Base-by-base conservation (phyloP, 2,113 vertebrate species). In the Elachura formosa region DNA sequence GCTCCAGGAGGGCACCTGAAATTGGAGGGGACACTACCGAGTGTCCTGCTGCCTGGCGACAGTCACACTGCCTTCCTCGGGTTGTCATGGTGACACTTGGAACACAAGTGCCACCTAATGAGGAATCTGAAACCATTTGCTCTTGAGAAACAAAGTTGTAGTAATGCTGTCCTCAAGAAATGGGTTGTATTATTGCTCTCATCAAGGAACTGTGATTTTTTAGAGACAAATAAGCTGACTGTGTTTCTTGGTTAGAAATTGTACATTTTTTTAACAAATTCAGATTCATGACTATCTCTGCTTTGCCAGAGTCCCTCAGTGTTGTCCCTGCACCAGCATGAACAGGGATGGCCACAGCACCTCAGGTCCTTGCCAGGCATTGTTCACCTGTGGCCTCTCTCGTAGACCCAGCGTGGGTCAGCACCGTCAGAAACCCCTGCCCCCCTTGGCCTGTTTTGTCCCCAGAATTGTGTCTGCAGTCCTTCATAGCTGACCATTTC, bases 11-110 rank as follows among this genome's bases (percentile, higher is more conserved):
- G 74, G 49, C 3, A 3, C 45, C 45, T 68, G 68, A 23, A 51
- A 74, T 29, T 1, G 1, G 31, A 74, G n/a, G 10, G n/a, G 22
- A 45, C 28, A 55, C 21, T 38, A 1, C 5, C 18, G 6, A 12
- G 29, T 59, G 64, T 84, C 67, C 41, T 0, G 10, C 84, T 91
- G 56, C 90, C 78, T 90, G 68, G 93, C 7, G 52, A 96, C 38
- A 5, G 81, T 72, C 93, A 73, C 0, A 0, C 33, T 94, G 94
- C 80, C 84, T 73, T 90, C 59, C 51, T 51, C 3, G 2, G 75
- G 92, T 96, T 97, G 84, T 71, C 78, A 66, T 76, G 67, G 91
- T 84, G 90, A 94, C 81, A 82, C 26, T 78, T 68, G 28, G 69
- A 14, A 38, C 12, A 8, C 5, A 1, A 80, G n/a, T 86, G 33